A percentile compares a stretch with the other conserved stretches of the same genome.
These are phyloP conservation scores for Gymnosoma rotundatum DNA, from an alignment of 2,888 invertebrate genomes.

Conservation along the genomic window DNA sequence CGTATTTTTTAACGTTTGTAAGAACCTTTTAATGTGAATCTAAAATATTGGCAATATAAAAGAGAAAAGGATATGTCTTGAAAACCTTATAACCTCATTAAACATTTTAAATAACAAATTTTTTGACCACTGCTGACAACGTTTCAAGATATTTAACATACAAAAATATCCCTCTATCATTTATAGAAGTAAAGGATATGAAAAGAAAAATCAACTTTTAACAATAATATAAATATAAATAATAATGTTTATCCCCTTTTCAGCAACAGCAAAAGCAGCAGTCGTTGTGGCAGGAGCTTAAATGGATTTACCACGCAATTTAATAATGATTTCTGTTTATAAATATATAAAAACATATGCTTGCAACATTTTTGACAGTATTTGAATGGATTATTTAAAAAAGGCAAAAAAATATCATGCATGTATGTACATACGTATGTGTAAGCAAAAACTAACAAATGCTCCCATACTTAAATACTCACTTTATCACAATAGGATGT, in stretches of 20 bases:
- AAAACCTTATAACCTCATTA: too few relatives aligned
- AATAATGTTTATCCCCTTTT: too few relatives aligned
- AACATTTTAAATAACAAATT: too few relatives aligned
- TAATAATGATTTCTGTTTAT: conserved; percentile 70
- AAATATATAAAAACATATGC: conserved; percentile 61
- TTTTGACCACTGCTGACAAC: too few relatives aligned
- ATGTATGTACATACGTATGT: background rate
- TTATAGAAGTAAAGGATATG: conserved; percentile 7
- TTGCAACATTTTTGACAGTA: conserved; percentile 53
- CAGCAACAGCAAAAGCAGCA: conserved; percentile 44
- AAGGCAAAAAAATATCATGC: background rate
- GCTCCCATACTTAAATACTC: too few relatives aligned
- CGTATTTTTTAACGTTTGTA: too few relatives aligned
- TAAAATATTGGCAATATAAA: too few relatives aligned
- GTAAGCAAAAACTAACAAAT: too few relatives aligned
- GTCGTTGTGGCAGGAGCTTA: conserved; percentile 58
- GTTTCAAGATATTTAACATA: conserved; percentile 29
- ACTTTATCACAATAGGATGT: too few relatives aligned
- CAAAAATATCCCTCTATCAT: conserved; percentile 15
- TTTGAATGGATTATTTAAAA: conserved; percentile 50
- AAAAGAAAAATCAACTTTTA: conserved; percentile 45
- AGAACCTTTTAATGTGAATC: too few relatives aligned
- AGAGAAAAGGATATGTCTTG: too few relatives aligned
- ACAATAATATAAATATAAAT: too few relatives aligned
- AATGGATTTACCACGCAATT: conserved; percentile 70